Evolutionary conservation across 2,797 vertebrate genomes (phyloP).

Genomic region (Enteromius fasciolatus): DNA sequence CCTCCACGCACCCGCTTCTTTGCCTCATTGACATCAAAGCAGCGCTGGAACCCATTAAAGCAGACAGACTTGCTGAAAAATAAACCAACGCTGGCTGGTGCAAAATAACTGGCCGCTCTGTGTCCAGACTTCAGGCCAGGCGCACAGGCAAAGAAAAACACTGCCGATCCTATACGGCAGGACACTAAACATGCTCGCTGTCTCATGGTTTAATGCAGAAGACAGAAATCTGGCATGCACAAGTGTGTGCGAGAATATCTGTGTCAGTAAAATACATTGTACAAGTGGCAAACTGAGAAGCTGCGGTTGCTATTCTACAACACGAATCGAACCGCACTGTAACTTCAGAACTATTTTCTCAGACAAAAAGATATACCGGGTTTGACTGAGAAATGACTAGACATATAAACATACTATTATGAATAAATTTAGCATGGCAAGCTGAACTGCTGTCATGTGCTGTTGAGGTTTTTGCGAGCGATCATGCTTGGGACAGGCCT

Average conservation of each 20-base stretch:
- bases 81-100: constrained; percentile 57
- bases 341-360: constrained; percentile 13
- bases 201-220: constrained; percentile 43
- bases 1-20: constrained; percentile 52
- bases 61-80: constrained; percentile 65
- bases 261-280: background rate
- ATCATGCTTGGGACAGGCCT: constrained; percentile 5
- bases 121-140: constrained; percentile 44
- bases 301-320: constrained; percentile 12
- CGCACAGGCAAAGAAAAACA: constrained; percentile 56
- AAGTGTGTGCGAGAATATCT: constrained; percentile 35
- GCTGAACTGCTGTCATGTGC: constrained; percentile 2
- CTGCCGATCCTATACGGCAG: constrained; percentile 49
- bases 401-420: constrained; percentile 35
- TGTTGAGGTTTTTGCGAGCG: background rate
- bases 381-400: constrained; percentile 24
- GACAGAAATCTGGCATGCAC: constrained; percentile 48
- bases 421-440: constrained; percentile 29
- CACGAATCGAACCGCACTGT: constrained; percentile 6
- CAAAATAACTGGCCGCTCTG: constrained; percentile 51
- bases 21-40: constrained; percentile 62
- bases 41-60: constrained; percentile 64
- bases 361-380: background rate
- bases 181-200: constrained; percentile 55
- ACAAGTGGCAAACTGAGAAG: constrained; percentile 16